Evolutionary conservation across 2,888 invertebrate species (phyloP).

Genomic region (Mallateleia sp.): DNA sequence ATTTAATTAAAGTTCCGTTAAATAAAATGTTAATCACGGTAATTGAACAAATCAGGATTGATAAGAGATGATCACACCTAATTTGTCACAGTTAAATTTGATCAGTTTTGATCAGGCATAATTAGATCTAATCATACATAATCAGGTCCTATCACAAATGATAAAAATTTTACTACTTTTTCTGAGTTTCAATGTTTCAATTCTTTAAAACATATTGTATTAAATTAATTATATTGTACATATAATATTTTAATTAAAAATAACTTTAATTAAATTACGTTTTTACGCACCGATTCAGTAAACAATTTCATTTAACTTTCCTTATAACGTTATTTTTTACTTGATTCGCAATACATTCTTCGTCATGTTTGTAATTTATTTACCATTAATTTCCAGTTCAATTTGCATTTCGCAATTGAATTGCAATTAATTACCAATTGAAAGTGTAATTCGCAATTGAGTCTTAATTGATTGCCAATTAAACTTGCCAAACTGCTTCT

Average conservation of each 20-base stretch:
- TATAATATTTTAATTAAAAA: too few species aligned
- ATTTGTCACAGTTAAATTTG: conserved; percentile 64
- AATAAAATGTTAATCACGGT: conserved; percentile 50
- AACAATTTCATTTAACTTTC: conserved; percentile 48
- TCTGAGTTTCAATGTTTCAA: neutral
- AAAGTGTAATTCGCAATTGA: conserved; percentile 69
- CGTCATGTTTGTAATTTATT: conserved; percentile 62
- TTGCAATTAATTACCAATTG: conserved; percentile 69
- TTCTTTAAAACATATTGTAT: neutral
- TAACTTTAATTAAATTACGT: conserved; percentile 57
- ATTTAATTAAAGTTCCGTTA: conserved; percentile 34
- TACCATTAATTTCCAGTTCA: conserved; percentile 58
- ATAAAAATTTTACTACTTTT: conserved; percentile 34
- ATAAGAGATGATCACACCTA: conserved; percentile 59
- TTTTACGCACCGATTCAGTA: conserved; percentile 30
- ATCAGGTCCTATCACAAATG: conserved; percentile 48
- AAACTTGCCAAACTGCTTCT: conserved; percentile 49
- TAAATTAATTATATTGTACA: too few species aligned
- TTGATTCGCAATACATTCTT: conserved; percentile 34
- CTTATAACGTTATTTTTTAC: conserved; percentile 34
- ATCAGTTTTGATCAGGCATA: conserved; percentile 59
- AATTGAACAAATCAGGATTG: conserved; percentile 63
- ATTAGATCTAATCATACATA: conserved; percentile 60
- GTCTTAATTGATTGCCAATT: conserved; percentile 73
- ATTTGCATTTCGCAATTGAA: conserved; percentile 74